Conservation (phyloP, 2,888 invertebrate species). For the Cinara cedri region DNA sequence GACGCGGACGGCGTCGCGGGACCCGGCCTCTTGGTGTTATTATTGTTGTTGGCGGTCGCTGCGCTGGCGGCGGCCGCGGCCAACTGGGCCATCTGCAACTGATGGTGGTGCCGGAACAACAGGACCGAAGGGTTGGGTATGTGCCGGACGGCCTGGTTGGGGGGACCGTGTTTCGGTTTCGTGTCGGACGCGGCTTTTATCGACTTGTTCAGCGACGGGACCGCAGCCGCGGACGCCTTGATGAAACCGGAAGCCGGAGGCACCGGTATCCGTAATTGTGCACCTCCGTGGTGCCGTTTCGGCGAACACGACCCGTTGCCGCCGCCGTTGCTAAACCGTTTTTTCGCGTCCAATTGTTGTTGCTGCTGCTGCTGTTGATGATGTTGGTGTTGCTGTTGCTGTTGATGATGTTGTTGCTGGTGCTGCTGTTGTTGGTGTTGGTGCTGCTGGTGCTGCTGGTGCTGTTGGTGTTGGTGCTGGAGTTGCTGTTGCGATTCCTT, state of each 20-base stretch:
- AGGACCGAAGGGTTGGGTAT: conserved; percentile 71
- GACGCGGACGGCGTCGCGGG: neutral
- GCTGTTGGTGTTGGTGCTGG: neutral
- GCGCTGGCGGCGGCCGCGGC: conserved; percentile 33
- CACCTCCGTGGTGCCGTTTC: conserved; percentile 40
- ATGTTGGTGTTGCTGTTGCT: neutral
- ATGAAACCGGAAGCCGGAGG: conserved; percentile 27
- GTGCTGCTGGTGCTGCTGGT: conserved; percentile 40
- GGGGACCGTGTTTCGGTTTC: conserved; percentile 62
- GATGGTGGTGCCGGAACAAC: conserved; percentile 66
- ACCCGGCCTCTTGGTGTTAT: neutral
- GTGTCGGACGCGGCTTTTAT: conserved; percentile 59
- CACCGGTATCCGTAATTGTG: conserved; percentile 42
- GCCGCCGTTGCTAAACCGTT: conserved; percentile 18
- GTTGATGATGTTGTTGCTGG: neutral
- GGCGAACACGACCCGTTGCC: conserved; percentile 44
- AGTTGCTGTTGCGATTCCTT: conserved; percentile 5
- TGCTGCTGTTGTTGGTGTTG: neutral
- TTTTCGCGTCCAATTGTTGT: conserved; percentile 59
- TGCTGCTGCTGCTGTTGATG: neutral
- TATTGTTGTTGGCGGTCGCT: conserved; percentile 1
- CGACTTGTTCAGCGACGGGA: conserved; percentile 5
- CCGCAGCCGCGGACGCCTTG: neutral
- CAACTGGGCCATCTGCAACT: conserved; percentile 34
- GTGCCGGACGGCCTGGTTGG: conserved; percentile 69